A percentile compares a stretch with the other conserved stretches of the same genome.
phyloP scores from a whole-genome alignment of 2,113 vertebrate genomes.

The Vimba vimba region DNA sequence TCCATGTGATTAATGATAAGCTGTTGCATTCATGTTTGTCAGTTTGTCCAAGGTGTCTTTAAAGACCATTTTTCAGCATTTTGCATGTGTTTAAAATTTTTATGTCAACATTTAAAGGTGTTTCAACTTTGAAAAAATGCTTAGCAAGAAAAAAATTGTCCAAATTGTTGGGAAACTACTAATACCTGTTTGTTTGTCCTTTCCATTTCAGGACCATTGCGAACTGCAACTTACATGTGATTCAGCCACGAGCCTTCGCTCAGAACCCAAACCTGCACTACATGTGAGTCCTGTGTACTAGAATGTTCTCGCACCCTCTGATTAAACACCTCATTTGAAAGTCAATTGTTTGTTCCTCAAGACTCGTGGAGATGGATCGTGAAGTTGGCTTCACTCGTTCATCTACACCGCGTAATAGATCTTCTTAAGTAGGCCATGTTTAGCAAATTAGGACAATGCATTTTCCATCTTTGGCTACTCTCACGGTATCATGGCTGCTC shows the following conservation, averaged over 20 bases:
- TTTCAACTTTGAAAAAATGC: neutral
- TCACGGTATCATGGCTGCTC: neutral
- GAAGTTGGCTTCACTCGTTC: neutral
- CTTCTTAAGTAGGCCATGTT: constrained; percentile 46
- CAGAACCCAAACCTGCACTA: constrained; percentile 92
- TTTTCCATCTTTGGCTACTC: constrained; percentile 10
- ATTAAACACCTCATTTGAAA: constrained; percentile 26
- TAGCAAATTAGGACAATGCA: neutral
- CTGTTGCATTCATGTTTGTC: too few species aligned
- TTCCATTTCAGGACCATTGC: constrained; percentile 84
- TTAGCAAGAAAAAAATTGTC: neutral
- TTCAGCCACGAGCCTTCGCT: constrained; percentile 88
- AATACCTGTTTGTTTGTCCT: constrained; percentile 30
- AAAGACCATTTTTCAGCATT: neutral
- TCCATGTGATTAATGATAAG: too few species aligned
- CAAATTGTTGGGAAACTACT: neutral
- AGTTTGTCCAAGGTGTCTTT: too few species aligned
- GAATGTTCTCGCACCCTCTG: neutral
- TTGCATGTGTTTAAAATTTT: neutral
- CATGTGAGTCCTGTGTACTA: constrained; percentile 83
- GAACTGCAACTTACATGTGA: constrained; percentile 85
- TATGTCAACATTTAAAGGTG: neutral
- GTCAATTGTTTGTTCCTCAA: constrained; percentile 9
- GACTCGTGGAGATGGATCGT: neutral
- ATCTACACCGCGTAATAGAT: neutral